Evolutionary conservation across 2,113 vertebrate species (phyloP).

Genomic region (Poeciliopsis occidentalis): DNA sequence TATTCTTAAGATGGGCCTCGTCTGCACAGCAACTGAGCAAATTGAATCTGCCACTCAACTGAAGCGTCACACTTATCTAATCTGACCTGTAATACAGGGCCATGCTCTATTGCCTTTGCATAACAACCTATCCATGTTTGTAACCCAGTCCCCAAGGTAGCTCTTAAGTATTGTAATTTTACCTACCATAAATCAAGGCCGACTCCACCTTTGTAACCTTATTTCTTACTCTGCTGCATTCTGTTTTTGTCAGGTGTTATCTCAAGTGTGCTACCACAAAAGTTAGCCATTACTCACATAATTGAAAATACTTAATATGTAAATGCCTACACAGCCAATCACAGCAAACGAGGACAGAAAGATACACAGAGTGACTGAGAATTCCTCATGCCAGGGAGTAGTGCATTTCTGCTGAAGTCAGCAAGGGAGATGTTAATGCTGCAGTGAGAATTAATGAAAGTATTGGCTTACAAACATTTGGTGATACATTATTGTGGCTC

Average conservation of each 20-base stretch:
- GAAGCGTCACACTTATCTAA: conserved; percentile 70
- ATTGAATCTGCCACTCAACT: conserved; percentile 79
- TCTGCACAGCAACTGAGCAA: conserved; percentile 56
- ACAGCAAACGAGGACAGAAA: conserved; percentile 47
- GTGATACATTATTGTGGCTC: conserved; percentile 77
- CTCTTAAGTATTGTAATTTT: conserved; percentile 55
- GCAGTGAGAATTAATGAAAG: conserved; percentile 76
- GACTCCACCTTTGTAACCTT: conserved; percentile 26
- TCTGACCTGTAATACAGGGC: conserved; percentile 67
- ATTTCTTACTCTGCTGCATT: conserved; percentile 24
- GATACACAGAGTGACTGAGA: conserved; percentile 61
- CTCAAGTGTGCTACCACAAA: conserved; percentile 37
- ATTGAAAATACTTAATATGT: conserved; percentile 68
- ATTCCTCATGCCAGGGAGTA: conserved; percentile 62
- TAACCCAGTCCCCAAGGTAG: conserved; percentile 45
- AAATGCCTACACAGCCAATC: conserved; percentile 58
- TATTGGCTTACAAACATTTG: conserved; percentile 80
- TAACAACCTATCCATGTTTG: conserved; percentile 62
- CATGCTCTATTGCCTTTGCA: conserved; percentile 68
- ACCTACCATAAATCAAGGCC: conserved; percentile 54
- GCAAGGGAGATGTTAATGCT: conserved; percentile 78
- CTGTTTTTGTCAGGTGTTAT: conserved; percentile 42
- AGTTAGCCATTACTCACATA: conserved; percentile 70
- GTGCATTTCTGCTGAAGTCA: conserved; percentile 75
- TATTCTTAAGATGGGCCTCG: conserved; percentile 43